Evolutionary conservation across 1,140 invertebrate species (phyloP), one percentile per base, ranked within the genome.

Genomic region (silkworm (Bombyx mori)): DNA sequence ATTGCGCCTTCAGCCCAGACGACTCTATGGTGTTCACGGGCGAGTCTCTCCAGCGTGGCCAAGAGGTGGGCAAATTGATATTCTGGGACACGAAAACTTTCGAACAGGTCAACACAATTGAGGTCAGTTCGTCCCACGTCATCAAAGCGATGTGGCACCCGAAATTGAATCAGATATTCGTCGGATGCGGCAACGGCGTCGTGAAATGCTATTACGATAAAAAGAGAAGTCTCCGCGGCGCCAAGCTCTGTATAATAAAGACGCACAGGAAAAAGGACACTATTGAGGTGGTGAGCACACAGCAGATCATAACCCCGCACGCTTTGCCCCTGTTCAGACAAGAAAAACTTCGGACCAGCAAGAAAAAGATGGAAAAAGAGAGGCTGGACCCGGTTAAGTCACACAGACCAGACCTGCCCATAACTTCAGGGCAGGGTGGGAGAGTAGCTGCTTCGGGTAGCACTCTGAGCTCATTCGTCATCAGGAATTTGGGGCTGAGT

Each of bases 271-370:
- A 95, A 79, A 91, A 92, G 22, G 94, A 94, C 66, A 92, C 94
- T 6, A 91, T 93, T 1, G 97, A 99, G 82, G 92, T 98, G 58
- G 92, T 98, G 49, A 94, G 94, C 47, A 93, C 94, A 0, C 95
- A 97, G 61, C 96, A 99, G 73, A 97, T 99, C n/a, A 98, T 99
- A 10, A 99, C 98, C 2, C 97, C 98, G 0, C 97, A 99, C 80
- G 96, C 98, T 0, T 86, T 99, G 56, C 98, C 98, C 0, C 89
- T 99, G 82, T 99, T 99, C 84, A 91, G 97, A 58, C 95, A 98
- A 84, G 96, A 98, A 65, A 92, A 96, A 71, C 91, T 97, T 9
- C 94, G 96, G 65, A 97, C 97, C 3, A 94, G 94, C 42, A 91
- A 94, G 62, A 97, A 98, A 79, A 93, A 95, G 77, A 93, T 97